phyloP scores from a whole-genome alignment of 2,113 vertebrate genomes.

The Cricetomys ansorgei region DNA sequence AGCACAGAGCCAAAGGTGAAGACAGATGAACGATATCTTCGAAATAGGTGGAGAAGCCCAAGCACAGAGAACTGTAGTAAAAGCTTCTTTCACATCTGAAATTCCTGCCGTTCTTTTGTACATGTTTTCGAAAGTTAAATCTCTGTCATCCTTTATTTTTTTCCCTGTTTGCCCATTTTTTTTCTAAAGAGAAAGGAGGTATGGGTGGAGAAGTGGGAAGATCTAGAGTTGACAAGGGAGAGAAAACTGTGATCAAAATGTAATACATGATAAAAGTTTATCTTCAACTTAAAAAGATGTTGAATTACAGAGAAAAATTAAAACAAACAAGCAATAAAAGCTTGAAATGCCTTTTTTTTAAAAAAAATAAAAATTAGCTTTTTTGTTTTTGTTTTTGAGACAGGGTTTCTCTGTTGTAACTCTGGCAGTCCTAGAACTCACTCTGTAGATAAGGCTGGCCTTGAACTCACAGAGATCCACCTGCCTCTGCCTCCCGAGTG shows the following conservation, averaged over 20 bases:
- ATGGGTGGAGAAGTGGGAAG: neutral
- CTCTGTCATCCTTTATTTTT: too few species aligned
- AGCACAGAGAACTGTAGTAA: neutral
- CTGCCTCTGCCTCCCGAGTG: too few species aligned
- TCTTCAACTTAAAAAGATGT: neutral
- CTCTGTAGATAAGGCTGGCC: too few species aligned
- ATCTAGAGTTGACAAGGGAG: neutral
- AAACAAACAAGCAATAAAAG: neutral
- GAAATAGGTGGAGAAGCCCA: neutral
- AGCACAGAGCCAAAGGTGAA: neutral
- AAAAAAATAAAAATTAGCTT: too few species aligned
- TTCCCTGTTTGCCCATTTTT: neutral
- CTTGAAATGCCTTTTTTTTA: too few species aligned
- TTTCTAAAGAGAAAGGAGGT: neutral
- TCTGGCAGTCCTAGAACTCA: too few species aligned
- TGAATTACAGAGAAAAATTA: neutral
- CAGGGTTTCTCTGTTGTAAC: too few species aligned
- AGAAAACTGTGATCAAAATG: neutral
- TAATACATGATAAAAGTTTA: neutral
- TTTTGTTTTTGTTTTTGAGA: too few species aligned
- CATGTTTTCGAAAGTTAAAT: neutral
- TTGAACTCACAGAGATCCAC: too few species aligned
- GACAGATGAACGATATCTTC: neutral
- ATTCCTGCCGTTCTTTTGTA: neutral
- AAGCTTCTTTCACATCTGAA: neutral